Evolutionary conservation across 2,113 vertebrate genomes (phyloP).

Genomic region (Anhinga anhinga): DNA sequence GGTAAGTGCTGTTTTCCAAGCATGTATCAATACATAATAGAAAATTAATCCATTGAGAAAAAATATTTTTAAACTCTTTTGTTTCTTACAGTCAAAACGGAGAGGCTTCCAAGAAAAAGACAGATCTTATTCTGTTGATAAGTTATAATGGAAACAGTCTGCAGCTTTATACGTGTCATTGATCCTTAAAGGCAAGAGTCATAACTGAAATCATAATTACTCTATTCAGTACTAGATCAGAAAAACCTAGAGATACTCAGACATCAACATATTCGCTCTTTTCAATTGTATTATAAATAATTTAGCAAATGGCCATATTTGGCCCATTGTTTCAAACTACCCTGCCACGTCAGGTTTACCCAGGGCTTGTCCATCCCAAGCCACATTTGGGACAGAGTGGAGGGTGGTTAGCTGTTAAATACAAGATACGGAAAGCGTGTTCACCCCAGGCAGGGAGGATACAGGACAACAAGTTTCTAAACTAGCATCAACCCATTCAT

Average conservation of each 20-base stretch:
- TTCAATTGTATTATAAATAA: not conserved
- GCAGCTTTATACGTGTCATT: not conserved
- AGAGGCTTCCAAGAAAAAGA: not conserved
- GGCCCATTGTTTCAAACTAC: not conserved
- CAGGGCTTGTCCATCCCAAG: not conserved
- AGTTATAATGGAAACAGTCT: not conserved
- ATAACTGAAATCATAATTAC: not conserved
- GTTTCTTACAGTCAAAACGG: not conserved
- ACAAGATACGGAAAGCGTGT: not conserved
- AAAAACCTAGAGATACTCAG: not conserved
- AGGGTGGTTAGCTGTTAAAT: not conserved
- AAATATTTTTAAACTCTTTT: not conserved
- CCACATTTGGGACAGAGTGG: too few species aligned
- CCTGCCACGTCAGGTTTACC: fast-evolving
- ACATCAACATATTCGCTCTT: not conserved
- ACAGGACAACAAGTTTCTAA: not conserved
- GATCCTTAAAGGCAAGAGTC: not conserved
- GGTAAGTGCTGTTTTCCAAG: not conserved
- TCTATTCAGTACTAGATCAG: not conserved
- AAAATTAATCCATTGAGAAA: not conserved
- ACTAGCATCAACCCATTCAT: not conserved
- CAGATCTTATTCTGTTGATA: not conserved
- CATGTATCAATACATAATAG: not conserved
- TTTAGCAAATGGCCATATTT: not conserved
- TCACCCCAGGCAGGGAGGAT: not conserved